Evolutionary conservation across 1,140 invertebrate genomes (phyloP).

Genomic region (Drosophila equinoxialis): DNA sequence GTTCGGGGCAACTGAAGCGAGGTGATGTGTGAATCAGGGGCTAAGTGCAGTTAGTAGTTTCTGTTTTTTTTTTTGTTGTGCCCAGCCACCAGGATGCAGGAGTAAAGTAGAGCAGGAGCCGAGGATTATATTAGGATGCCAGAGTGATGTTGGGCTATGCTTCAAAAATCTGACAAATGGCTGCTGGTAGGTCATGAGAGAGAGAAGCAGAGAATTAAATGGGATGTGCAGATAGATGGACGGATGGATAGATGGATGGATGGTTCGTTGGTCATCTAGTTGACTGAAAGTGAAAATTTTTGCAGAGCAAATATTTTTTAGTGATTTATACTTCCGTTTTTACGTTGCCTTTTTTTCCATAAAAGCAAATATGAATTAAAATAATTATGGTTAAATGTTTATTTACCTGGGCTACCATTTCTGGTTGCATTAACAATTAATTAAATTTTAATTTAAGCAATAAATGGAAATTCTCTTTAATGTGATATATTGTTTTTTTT

Average conservation of each 20-base stretch:
- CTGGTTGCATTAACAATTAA: constrained; percentile 15
- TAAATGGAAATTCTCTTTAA: constrained; percentile 1
- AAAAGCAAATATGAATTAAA: constrained; percentile 4
- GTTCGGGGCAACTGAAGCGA: constrained; percentile 16
- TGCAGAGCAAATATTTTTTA: neutral
- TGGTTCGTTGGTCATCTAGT: constrained; percentile 1
- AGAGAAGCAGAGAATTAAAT: constrained; percentile 27
- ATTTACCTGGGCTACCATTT: neutral
- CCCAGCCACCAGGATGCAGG: no score
- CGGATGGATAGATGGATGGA: constrained; percentile 32
- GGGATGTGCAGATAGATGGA: constrained; percentile 25
- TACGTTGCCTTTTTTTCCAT: neutral
- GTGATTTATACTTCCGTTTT: neutral
- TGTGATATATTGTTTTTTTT: neutral
- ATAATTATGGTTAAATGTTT: constrained; percentile 7
- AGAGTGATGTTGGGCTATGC: constrained; percentile 45
- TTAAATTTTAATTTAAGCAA: constrained; percentile 10
- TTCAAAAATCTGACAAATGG: constrained; percentile 55
- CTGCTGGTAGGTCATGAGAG: constrained; percentile 32
- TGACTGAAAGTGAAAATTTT: constrained; percentile 8
- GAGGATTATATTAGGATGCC: constrained; percentile 53
- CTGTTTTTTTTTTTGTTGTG: neutral
- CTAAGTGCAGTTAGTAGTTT: constrained; percentile 15
- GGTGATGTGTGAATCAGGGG: constrained; percentile 27
- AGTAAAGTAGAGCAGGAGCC: neutral